Percentiles rank a stretch among this genome's conserved stretches.
These are phyloP conservation scores for Meteorus sp. DNA, from an alignment of 1,140 invertebrate species.

Conservation along the genomic window DNA sequence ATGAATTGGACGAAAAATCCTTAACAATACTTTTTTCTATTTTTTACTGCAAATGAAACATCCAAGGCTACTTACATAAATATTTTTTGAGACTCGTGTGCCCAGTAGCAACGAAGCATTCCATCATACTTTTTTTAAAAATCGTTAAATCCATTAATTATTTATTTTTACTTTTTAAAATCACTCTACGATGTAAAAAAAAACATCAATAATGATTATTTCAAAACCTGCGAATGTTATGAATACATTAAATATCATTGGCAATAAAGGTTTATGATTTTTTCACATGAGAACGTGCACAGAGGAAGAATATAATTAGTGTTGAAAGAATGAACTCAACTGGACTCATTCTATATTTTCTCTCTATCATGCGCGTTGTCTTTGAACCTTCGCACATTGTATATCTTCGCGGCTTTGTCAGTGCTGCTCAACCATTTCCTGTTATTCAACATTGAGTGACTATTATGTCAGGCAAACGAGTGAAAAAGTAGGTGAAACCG, in stretches of 20 bases:
- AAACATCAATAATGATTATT: too few relatives aligned
- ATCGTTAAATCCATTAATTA: too few relatives aligned
- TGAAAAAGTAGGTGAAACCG: slow-evolving; percentile 3
- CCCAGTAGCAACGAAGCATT: too few relatives aligned
- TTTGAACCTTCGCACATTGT: neutral
- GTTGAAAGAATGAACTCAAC: slow-evolving; percentile 1
- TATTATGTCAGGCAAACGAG: neutral
- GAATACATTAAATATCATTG: neutral
- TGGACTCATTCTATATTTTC: neutral
- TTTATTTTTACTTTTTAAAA: too few relatives aligned
- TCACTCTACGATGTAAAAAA: too few relatives aligned
- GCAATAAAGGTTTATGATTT: neutral
- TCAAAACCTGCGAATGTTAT: too few relatives aligned
- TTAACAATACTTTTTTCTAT: too few relatives aligned
- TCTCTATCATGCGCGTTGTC: neutral
- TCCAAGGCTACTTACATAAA: too few relatives aligned
- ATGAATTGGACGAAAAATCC: too few relatives aligned
- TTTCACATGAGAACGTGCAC: neutral
- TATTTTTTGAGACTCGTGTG: too few relatives aligned
- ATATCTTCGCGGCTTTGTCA: neutral
- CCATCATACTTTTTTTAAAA: too few relatives aligned
- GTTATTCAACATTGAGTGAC: neutral
- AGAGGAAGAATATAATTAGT: neutral
- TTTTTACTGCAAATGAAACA: too few relatives aligned
- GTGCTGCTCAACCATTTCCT: neutral